A percentile compares a stretch with the other conserved stretches of the same genome.
Evolutionary conservation across 2,888 invertebrate species (phyloP).

Genomic region (Drosophila greeni): DNA sequence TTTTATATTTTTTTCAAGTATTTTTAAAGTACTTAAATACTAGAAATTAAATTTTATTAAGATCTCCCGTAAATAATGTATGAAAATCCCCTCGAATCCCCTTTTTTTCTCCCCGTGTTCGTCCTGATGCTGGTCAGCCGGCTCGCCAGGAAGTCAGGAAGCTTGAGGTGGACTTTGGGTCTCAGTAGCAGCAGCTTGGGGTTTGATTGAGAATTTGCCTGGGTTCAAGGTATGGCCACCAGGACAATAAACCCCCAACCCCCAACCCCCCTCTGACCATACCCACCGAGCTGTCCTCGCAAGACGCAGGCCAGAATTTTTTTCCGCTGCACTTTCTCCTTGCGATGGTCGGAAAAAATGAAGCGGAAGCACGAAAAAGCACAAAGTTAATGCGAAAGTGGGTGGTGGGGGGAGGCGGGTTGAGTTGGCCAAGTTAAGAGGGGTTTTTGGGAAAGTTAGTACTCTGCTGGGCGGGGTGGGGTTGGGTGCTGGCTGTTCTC

Average conservation of each 20-base stretch:
- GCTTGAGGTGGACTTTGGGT: conserved; percentile 37
- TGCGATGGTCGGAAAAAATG: conserved; percentile 55
- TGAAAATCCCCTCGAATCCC: fast-evolving
- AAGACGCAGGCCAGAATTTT: conserved; percentile 53
- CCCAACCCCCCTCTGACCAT: background rate
- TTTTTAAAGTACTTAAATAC: no score
- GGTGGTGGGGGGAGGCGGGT: background rate
- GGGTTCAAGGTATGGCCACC: conserved; percentile 53
- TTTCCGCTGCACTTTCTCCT: conserved; percentile 52
- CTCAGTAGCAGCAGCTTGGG: background rate
- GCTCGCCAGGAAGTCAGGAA: conserved; percentile 48
- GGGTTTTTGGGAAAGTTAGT: conserved; percentile 14
- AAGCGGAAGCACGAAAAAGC: conserved; percentile 71
- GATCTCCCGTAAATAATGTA: background rate
- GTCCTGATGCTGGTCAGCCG: conserved; percentile 34
- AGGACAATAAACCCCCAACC: conserved; percentile 45
- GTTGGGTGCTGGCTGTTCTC: background rate
- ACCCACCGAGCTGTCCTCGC: conserved; percentile 13
- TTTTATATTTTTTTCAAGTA: no score
- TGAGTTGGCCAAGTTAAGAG: background rate
- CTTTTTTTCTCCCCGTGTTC: conserved; percentile 4
- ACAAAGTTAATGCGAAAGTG: conserved; percentile 58
- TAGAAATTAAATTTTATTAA: no score
- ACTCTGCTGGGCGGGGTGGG: background rate
- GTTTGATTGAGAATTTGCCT: conserved; percentile 40